A percentile compares a stretch with the other conserved stretches of the same genome.
phyloP scores from a whole-genome alignment of 2,888 invertebrate genomes.

The Polia nebulosa region DNA sequence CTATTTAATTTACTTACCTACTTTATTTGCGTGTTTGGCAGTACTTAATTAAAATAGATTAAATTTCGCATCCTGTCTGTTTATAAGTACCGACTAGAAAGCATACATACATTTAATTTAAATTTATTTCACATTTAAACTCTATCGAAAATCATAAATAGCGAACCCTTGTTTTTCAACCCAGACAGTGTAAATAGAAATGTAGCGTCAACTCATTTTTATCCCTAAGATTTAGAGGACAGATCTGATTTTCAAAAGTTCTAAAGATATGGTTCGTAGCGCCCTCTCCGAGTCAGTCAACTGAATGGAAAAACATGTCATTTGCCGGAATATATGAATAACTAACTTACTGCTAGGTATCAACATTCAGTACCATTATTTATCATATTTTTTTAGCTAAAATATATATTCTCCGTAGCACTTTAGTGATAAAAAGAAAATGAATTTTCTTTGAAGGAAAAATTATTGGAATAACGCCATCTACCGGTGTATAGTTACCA shows the following conservation, averaged over 20 bases:
- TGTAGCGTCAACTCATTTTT: not conserved
- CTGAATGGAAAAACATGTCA: slow-evolving; percentile 46
- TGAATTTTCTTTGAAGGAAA: not conserved
- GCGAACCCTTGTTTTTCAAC: slow-evolving; percentile 54
- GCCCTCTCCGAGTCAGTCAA: slow-evolving; percentile 54
- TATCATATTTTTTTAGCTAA: not conserved
- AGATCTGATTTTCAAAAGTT: slow-evolving; percentile 2
- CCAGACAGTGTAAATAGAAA: slow-evolving; percentile 39
- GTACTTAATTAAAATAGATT: slow-evolving; percentile 39
- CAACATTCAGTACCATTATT: not conserved
- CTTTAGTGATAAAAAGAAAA: not conserved
- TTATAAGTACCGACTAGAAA: slow-evolving; percentile 26
- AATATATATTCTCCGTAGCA: not conserved
- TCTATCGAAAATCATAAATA: slow-evolving; percentile 47
- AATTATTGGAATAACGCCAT: slow-evolving; percentile 45
- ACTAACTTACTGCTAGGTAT: not conserved
- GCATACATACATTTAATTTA: slow-evolving; percentile 18
- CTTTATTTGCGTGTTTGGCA: slow-evolving; percentile 26
- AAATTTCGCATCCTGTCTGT: slow-evolving; percentile 37
- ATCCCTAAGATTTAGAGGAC: fast-evolving
- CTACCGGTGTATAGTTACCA: slow-evolving; percentile 44
- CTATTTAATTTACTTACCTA: slow-evolving; percentile 8
- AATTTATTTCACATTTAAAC: slow-evolving; percentile 49
- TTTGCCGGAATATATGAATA: slow-evolving; percentile 50
- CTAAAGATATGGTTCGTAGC: slow-evolving; percentile 21